phyloP scores from a whole-genome alignment of 2,888 invertebrate species.

The Mimumesa dahlbomi region DNA sequence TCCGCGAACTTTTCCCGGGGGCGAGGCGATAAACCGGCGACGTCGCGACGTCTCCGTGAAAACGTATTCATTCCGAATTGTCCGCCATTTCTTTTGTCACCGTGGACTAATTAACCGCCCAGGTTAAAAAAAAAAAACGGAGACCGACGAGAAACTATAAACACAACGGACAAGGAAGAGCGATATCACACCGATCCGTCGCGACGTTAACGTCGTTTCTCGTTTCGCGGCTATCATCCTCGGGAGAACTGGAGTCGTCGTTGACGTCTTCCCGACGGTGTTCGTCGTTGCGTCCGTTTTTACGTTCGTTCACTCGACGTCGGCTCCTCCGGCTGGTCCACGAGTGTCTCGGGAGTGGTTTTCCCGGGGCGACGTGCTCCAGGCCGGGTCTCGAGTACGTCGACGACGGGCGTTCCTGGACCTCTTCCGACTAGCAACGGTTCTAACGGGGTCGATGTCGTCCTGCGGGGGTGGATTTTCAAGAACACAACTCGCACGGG shows the following conservation, averaged over 20 bases:
- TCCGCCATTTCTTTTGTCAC: neutral
- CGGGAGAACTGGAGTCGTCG: too few species aligned
- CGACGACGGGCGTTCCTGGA: constrained; percentile 14
- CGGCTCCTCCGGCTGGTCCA: constrained; percentile 6
- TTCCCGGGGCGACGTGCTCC: constrained; percentile 29
- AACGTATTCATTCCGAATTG: constrained; percentile 34
- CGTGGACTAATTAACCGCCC: constrained; percentile 32
- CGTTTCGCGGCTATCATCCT: too few species aligned
- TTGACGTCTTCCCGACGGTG: too few species aligned
- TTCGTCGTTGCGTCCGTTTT: too few species aligned
- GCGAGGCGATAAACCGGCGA: constrained; percentile 39
- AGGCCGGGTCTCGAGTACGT: constrained; percentile 25
- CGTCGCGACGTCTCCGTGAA: constrained; percentile 24
- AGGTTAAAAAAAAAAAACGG: too few species aligned
- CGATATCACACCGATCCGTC: too few species aligned
- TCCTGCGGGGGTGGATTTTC: constrained; percentile 18
- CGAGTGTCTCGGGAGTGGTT: constrained; percentile 26
- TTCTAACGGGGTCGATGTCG: constrained; percentile 52
- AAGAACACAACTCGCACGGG: constrained; percentile 2
- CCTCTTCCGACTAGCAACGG: too few species aligned
- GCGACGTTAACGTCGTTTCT: too few species aligned
- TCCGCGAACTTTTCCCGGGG: constrained; percentile 37
- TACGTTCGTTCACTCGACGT: neutral
- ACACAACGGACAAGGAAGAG: too few species aligned
- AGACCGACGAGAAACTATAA: too few species aligned